phyloP scores from a whole-genome alignment of 2,888 invertebrate species.

The Hymenopus coronatus region DNA sequence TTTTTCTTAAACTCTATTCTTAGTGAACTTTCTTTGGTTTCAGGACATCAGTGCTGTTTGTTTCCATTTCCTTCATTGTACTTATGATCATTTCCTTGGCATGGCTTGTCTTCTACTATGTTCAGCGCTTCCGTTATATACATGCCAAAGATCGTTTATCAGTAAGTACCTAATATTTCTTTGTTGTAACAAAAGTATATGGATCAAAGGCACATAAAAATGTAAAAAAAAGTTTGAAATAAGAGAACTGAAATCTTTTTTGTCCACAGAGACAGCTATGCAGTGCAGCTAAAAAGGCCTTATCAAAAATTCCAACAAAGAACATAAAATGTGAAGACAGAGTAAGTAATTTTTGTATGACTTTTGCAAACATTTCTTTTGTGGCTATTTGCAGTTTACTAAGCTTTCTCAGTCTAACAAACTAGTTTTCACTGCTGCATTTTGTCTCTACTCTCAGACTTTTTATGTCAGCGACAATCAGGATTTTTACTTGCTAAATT shows the following conservation, averaged over 20 bases:
- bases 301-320: slow-evolving; percentile 89
- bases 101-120: slow-evolving; percentile 95
- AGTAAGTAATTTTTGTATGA: slow-evolving; percentile 51
- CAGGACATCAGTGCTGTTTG: slow-evolving; percentile 90
- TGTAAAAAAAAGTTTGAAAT: not conserved
- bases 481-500: too few relatives aligned
- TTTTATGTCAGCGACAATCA: too few relatives aligned
- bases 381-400: too few relatives aligned
- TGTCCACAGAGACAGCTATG: slow-evolving; percentile 76
- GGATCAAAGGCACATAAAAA: not conserved
- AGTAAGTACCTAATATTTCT: slow-evolving; percentile 54
- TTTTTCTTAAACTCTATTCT: too few relatives aligned
- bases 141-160: slow-evolving; percentile 93
- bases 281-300: slow-evolving; percentile 89
- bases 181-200: not conserved
- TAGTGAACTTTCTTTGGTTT: slow-evolving; percentile 41
- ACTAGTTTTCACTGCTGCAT: too few relatives aligned
- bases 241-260: slow-evolving; percentile 25
- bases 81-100: slow-evolving; percentile 92
- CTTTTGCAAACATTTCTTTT: too few relatives aligned
- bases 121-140: slow-evolving; percentile 89
- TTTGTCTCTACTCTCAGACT: too few relatives aligned
- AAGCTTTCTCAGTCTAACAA: too few relatives aligned
- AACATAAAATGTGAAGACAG: slow-evolving; percentile 83
- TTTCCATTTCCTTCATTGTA: slow-evolving; percentile 92